A percentile compares a stretch with the other conserved stretches of the same genome.
phyloP scores from a whole-genome alignment of 1,140 invertebrate genomes.

The Epicauta chinensis region DNA sequence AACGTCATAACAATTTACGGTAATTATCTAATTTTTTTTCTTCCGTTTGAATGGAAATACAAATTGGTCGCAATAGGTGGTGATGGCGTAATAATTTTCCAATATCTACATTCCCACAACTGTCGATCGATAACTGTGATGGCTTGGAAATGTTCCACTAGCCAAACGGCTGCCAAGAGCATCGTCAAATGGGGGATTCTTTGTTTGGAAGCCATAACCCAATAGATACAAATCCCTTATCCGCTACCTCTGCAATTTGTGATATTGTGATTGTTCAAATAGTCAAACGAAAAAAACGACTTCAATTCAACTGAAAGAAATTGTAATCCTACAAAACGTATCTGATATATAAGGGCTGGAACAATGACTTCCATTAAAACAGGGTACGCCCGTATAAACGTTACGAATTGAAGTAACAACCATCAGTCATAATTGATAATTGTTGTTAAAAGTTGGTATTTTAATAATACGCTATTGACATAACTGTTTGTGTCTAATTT shows the following conservation, averaged over 20 bases:
- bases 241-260: slow-evolving; percentile 24
- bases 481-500: slow-evolving; percentile 3
- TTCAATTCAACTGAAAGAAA: slow-evolving; percentile 22
- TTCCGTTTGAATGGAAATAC: too few relatives aligned
- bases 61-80: too few relatives aligned
- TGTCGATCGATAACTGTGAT: slow-evolving; percentile 25
- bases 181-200: slow-evolving; percentile 26
- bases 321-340: slow-evolving; percentile 2
- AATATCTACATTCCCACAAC: slow-evolving; percentile 5
- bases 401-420: background rate
- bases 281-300: slow-evolving; percentile 12
- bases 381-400: too few relatives aligned
- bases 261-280: slow-evolving; percentile 23
- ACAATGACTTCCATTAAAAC: background rate
- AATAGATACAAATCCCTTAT: slow-evolving; percentile 32
- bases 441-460: slow-evolving; percentile 25
- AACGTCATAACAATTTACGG: too few relatives aligned
- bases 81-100: slow-evolving; percentile 2
- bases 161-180: slow-evolving; percentile 21
- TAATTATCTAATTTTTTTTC: too few relatives aligned
- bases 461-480: slow-evolving; percentile 20
- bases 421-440: too few relatives aligned
- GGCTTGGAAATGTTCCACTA: slow-evolving; percentile 26
- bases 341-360: slow-evolving; percentile 17
- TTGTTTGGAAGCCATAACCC: slow-evolving; percentile 25